Conservation (phyloP, 1,140 invertebrate genomes). For the Drosophila funebris region DNA sequence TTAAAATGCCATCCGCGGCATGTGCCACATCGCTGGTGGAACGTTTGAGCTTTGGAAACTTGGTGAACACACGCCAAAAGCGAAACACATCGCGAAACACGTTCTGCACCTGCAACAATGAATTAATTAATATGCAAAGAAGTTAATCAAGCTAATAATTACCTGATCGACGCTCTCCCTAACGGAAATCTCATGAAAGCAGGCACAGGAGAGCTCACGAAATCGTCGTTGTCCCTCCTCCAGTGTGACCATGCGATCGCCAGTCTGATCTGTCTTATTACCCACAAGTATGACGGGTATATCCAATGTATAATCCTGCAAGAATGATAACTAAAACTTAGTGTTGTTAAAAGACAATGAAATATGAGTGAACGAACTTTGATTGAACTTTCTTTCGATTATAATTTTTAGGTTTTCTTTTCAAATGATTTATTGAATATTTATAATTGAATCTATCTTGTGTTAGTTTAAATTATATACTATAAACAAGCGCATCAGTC, state of each 20-base stretch:
- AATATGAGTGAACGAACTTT: no score
- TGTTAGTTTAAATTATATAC: no score
- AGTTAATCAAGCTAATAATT: neutral
- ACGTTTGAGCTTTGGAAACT: slow-evolving; percentile 86
- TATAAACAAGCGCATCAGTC: no score
- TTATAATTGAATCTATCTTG: no score
- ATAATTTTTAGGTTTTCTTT: no score
- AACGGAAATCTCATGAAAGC: slow-evolving; percentile 93
- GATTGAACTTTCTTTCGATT: no score
- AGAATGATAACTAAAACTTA: slow-evolving; percentile 7
- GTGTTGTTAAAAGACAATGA: neutral
- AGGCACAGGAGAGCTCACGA: slow-evolving; percentile 91
- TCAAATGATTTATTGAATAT: no score
- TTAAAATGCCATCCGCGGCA: slow-evolving; percentile 55
- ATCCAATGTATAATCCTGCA: slow-evolving; percentile 86
- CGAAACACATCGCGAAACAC: slow-evolving; percentile 88
- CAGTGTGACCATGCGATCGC: slow-evolving; percentile 90
- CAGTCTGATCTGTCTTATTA: slow-evolving; percentile 91
- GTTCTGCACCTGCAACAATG: slow-evolving; percentile 85
- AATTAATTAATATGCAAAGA: neutral
- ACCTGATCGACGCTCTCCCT: slow-evolving; percentile 92
- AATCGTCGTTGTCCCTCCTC: slow-evolving; percentile 89
- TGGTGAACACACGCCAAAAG: slow-evolving; percentile 88
- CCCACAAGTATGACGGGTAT: slow-evolving; percentile 91
- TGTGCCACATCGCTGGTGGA: slow-evolving; percentile 85